Evolutionary conservation across 2,888 invertebrate species (phyloP), one percentile per base, ranked within the genome.

Genomic region (Apamea sordens): DNA sequence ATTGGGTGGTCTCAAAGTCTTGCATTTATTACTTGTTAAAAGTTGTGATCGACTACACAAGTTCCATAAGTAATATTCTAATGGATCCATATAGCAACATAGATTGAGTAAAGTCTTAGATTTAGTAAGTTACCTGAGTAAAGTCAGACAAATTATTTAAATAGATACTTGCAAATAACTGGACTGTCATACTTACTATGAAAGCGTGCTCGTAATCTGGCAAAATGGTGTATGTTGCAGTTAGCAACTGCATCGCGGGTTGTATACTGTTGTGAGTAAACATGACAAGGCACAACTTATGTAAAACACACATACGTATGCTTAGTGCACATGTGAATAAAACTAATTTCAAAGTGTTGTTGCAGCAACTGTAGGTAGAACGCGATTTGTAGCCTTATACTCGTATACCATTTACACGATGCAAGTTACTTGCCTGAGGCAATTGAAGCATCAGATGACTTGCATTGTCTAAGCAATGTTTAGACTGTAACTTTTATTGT

Each of bases 161-260:
- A 70, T 13, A 70, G 18, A 70, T 59, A 70, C n/a, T 50, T 41
- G 15, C n/a, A 72, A 75, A 41, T 47, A 63, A 56, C 50, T 59
- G 63, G 18, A 11, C 65, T 24, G 21, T 6, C 53, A 69, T 59
- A 24, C n/a, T 41, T 11, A 61, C 53, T 47, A 78, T 53, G 81
- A 84, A 70, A 84, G 50, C 59, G 59, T 41, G 64, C n/a, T 64
- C 36, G n/a, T 79, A 84, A 61, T 84, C 85, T 84, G 36, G 24
- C 53, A 67, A 79, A 71, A 71, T 84, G 53, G 70, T 73, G 24
- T 64, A 80, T 47, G 63, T 82, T 80, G 59, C 72, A 85, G 85
- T 70, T 84, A 18, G 41, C 21, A 81, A 44, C 47, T 47, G 47
- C 80, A 70, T 44, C 13, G 64, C 24, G 80, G 79, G 65, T 70